Evolutionary conservation across 2,797 vertebrate species (phyloP).

Genomic region (Darevskia nairensis): DNA sequence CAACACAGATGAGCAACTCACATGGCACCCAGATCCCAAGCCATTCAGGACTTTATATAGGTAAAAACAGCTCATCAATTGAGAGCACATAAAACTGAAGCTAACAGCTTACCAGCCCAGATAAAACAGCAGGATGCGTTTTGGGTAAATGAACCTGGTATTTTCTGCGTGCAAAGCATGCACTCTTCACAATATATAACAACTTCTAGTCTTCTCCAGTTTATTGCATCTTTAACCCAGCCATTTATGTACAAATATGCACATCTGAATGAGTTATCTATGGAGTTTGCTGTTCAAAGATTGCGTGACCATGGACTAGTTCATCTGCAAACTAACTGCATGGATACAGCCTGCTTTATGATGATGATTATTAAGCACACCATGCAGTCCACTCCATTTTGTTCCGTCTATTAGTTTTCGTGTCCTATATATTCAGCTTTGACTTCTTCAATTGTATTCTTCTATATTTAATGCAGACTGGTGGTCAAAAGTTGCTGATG

Average conservation of each 20-base stretch:
- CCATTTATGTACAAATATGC: neutral
- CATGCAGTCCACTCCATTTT: neutral
- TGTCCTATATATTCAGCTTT: neutral
- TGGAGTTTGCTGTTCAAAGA: neutral
- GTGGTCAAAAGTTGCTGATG: neutral
- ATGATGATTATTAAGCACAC: neutral
- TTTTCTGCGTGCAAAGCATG: neutral
- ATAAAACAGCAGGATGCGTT: neutral
- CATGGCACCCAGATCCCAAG: neutral
- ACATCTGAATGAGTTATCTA: neutral
- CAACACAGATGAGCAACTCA: neutral
- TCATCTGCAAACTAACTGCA: neutral
- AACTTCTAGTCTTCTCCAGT: neutral
- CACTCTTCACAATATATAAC: no score
- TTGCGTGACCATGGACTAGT: neutral
- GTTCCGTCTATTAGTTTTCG: neutral
- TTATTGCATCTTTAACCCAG: neutral
- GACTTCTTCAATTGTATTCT: neutral
- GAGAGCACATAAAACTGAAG: neutral
- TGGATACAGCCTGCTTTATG: neutral
- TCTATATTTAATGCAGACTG: neutral
- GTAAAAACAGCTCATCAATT: neutral
- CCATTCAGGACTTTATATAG: neutral
- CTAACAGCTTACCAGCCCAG: neutral
- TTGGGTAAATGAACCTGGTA: neutral